These are phyloP conservation scores for Morpho deidamia DNA, from an alignment of 2,888 invertebrate genomes.

Conservation along the genomic window DNA sequence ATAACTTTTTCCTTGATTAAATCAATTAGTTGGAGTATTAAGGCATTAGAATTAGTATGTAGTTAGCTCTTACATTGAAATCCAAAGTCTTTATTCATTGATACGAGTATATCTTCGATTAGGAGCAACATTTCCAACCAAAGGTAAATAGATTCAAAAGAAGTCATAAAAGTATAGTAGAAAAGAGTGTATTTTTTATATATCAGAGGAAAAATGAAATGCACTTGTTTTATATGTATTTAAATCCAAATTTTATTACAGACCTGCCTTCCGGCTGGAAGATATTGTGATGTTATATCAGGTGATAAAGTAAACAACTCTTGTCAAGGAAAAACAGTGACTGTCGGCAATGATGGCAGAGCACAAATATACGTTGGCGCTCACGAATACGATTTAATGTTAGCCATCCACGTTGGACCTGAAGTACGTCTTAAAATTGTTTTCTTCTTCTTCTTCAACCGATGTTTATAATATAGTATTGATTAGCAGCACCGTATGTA, in stretches of 20 bases:
- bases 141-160: too few species aligned
- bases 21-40: too few species aligned
- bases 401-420: slow-evolving; percentile 80
- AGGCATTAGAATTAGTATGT: too few species aligned
- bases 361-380: slow-evolving; percentile 75
- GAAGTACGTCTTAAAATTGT: slow-evolving; percentile 39
- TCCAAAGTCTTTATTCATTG: too few species aligned
- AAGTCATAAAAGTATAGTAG: too few species aligned
- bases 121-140: too few species aligned
- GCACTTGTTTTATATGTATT: too few species aligned
- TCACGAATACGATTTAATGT: slow-evolving; percentile 78
- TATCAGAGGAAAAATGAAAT: too few species aligned
- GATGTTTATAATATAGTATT: not conserved
- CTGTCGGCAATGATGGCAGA: slow-evolving; percentile 75
- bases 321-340: slow-evolving; percentile 82
- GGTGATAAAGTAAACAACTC: slow-evolving; percentile 69
- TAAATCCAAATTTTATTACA: slow-evolving; percentile 30
- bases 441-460: not conserved
- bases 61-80: too few species aligned
- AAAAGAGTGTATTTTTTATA: too few species aligned
- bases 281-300: slow-evolving; percentile 88
- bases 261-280: slow-evolving; percentile 83
- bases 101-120: too few species aligned
- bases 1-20: too few species aligned
- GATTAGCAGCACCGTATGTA: not conserved